Conservation (phyloP, 2,888 invertebrate genomes). For the Melieria omissa region DNA sequence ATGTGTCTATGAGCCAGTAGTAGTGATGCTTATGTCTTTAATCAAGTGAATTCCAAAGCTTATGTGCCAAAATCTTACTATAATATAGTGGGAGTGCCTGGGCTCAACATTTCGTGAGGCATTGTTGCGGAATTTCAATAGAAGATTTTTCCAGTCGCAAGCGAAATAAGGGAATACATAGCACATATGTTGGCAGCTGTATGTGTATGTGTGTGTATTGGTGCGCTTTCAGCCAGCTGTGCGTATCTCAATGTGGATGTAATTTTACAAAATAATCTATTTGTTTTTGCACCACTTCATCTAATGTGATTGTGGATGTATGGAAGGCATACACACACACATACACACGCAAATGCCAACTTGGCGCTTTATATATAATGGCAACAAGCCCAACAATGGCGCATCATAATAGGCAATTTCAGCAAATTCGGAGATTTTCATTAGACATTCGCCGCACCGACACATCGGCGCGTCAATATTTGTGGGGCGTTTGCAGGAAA, state of each 20-base stretch:
- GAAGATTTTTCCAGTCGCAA: neutral
- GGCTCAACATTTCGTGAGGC: neutral
- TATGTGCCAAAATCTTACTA: slow-evolving; percentile 20
- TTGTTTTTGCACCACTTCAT: neutral
- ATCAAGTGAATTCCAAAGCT: slow-evolving; percentile 31
- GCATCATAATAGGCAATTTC: slow-evolving; percentile 8
- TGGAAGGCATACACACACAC: neutral
- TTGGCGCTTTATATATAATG: too few species aligned
- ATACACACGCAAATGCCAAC: neutral
- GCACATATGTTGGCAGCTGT: neutral
- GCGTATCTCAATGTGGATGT: too few species aligned
- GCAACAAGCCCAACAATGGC: too few species aligned
- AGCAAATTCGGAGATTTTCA: slow-evolving; percentile 26
- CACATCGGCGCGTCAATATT: neutral
- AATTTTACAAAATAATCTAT: neutral
- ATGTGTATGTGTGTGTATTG: slow-evolving; percentile 17
- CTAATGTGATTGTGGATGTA: neutral
- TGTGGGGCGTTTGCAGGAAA: neutral
- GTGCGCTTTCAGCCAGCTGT: too few species aligned
- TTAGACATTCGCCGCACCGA: neutral
- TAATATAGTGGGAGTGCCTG: too few species aligned
- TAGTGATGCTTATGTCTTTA: slow-evolving; percentile 17
- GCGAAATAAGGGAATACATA: neutral
- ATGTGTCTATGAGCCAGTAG: slow-evolving; percentile 17
- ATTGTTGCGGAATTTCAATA: slow-evolving; percentile 24